Evolutionary conservation across 1,140 invertebrate genomes (phyloP), one percentile per base, ranked within the genome.

Genomic region (Glossosoma conforme): DNA sequence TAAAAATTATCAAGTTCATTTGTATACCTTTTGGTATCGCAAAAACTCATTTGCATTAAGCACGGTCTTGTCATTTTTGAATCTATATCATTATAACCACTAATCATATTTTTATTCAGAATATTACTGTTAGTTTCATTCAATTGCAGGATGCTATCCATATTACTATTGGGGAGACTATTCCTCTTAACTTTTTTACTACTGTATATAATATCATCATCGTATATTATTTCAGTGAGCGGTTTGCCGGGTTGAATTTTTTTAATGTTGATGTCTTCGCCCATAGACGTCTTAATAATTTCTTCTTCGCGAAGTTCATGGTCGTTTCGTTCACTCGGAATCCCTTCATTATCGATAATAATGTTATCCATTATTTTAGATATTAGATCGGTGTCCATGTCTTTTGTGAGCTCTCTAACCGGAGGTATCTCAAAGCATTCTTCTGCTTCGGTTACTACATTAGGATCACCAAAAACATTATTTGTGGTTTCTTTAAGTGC

Each of bases 381-480:
- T 18, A 52, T 13, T 6, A 52, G 32, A 15, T 45, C 46, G 3
- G 43, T 46, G 25, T 69, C 64, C 18, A 74, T 62, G 17, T 72
- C 70, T 0, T 11, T 38, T 0, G 67, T 68, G 0, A 73, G 57
- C 2, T 67, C 64, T 44, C 67, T 69, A 2, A 75, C 65, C 0
- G 70, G 68, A 0, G 72, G 70, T 3, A 72, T 58, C 54, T 58
- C 56, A 35, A 58, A 58, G 54, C 70, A 75, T 37, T 74, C 72
- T 44, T 74, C 72, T 0, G 67, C 72, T 50, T 62, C 62, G 1
- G 62, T 60, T 1, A 72, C 54, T 2, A 51, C 42, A 0, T 45
- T 44, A 1, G 17, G 15, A 19, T 53, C 47, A 14, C 24, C 18
- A 28, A 52, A n/a, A 40, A 33, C 22, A 36, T 36, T 10, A 3